phyloP scores from a whole-genome alignment of 2,113 vertebrate genomes.

The Hippotragus niger region DNA sequence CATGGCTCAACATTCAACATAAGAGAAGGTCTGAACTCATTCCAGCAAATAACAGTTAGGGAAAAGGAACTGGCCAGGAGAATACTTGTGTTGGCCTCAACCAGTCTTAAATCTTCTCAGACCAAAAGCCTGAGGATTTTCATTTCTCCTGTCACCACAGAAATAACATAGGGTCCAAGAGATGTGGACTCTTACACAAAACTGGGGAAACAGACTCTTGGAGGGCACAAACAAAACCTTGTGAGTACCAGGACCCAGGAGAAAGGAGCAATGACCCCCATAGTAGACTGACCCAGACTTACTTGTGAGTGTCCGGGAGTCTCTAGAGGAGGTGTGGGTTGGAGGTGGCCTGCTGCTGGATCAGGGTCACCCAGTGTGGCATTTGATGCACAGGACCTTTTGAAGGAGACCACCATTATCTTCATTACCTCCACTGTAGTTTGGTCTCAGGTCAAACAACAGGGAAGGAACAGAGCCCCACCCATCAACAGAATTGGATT shows the following conservation, averaged over 20 bases:
- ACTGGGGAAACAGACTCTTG: background rate
- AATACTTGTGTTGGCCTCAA: background rate
- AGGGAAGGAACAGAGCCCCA: background rate
- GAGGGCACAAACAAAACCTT: background rate
- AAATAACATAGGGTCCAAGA: background rate
- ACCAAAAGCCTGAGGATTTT: background rate
- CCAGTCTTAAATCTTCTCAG: background rate
- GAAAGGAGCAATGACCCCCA: background rate
- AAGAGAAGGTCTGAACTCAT: background rate
- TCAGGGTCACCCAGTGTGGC: rapidly evolving
- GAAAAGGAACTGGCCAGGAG: background rate
- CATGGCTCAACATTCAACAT: background rate
- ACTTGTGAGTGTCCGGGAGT: background rate
- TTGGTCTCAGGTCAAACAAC: background rate
- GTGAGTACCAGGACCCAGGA: background rate
- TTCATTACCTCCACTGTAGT: background rate
- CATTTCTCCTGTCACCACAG: background rate
- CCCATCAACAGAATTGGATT: background rate
- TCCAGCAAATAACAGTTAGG: background rate
- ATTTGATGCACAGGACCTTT: background rate
- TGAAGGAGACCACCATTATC: background rate
- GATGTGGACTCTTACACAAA: background rate
- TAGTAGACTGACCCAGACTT: background rate
- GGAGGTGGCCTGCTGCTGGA: background rate
- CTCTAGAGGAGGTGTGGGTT: background rate